Conservation (phyloP, 2,797 vertebrate species). For the Aselliscus stoliczkanus region DNA sequence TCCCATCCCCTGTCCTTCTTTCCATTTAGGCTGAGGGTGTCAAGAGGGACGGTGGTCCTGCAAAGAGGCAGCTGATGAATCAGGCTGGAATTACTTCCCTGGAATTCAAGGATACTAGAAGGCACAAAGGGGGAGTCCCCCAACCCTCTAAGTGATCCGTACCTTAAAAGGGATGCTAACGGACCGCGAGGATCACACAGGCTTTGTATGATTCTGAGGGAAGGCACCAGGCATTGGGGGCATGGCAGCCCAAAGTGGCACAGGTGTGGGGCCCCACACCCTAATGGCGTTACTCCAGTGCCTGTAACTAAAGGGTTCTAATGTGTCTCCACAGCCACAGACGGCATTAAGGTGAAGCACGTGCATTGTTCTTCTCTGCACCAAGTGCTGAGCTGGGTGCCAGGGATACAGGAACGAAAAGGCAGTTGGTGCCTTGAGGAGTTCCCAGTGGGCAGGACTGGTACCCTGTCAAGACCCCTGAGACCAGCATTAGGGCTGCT, state of each 20-base stretch:
- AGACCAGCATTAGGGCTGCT: too few relatives aligned
- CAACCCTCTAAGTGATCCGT: neutral
- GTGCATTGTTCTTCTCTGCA: neutral
- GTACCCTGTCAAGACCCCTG: accelerated
- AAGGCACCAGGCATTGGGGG: neutral
- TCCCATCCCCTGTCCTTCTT: neutral
- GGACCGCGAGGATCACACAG: neutral
- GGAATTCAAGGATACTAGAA: neutral
- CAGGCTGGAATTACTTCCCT: neutral
- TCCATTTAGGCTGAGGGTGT: neutral
- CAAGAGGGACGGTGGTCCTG: neutral
- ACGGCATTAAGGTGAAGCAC: neutral
- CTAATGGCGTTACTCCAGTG: neutral
- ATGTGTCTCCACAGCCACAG: accelerated
- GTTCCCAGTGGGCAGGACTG: accelerated
- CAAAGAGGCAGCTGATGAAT: neutral
- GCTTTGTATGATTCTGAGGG: neutral
- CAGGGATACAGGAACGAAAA: neutral
- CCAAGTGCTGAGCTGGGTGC: neutral
- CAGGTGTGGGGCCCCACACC: too few relatives aligned
- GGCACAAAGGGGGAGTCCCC: neutral
- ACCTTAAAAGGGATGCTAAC: neutral
- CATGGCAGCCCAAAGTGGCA: neutral
- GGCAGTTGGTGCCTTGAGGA: accelerated
- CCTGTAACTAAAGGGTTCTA: neutral